A percentile compares a stretch with the other conserved stretches of the same genome.
These are phyloP conservation scores for Drosophila yooni DNA, from an alignment of 2,888 invertebrate species.

Conservation along the genomic window DNA sequence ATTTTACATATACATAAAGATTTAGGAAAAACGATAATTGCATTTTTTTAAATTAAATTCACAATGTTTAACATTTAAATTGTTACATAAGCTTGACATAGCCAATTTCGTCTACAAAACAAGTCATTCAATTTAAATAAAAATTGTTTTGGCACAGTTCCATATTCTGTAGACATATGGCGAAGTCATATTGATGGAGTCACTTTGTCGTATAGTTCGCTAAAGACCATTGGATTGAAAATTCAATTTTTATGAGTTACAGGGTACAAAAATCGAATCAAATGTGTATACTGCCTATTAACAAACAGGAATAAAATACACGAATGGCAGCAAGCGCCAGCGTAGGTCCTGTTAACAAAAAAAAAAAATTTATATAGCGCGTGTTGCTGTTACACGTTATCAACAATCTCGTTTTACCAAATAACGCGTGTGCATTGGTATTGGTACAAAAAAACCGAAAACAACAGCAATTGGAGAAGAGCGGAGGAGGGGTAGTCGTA, in stretches of 20 bases:
- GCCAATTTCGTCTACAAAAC: not conserved
- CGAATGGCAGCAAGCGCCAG: constrained; percentile 10
- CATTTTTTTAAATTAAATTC: not conserved
- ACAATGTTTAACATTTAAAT: not conserved
- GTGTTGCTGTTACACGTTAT: constrained; percentile 70
- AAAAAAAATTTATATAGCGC: constrained; percentile 53
- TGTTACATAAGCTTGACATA: not conserved
- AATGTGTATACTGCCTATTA: constrained; percentile 63
- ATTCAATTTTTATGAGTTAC: not conserved
- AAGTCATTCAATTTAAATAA: not conserved
- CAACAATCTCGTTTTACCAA: constrained; percentile 82
- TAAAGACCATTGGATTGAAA: not conserved
- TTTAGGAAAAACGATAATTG: not conserved
- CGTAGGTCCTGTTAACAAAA: constrained; percentile 33
- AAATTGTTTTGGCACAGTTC: not conserved
- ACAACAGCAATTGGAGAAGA: constrained; percentile 17
- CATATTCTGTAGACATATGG: not conserved
- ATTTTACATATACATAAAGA: not conserved
- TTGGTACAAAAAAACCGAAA: constrained; percentile 33
- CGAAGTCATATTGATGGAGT: not conserved
- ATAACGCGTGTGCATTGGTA: constrained; percentile 60
- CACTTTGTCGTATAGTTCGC: not conserved
- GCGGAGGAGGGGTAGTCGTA: constrained; percentile 19
- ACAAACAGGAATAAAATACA: constrained; percentile 65
- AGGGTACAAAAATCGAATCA: constrained; percentile 47